Base-by-base conservation (phyloP, 2,113 vertebrate species). In the Xenopus tropicalis region DNA sequence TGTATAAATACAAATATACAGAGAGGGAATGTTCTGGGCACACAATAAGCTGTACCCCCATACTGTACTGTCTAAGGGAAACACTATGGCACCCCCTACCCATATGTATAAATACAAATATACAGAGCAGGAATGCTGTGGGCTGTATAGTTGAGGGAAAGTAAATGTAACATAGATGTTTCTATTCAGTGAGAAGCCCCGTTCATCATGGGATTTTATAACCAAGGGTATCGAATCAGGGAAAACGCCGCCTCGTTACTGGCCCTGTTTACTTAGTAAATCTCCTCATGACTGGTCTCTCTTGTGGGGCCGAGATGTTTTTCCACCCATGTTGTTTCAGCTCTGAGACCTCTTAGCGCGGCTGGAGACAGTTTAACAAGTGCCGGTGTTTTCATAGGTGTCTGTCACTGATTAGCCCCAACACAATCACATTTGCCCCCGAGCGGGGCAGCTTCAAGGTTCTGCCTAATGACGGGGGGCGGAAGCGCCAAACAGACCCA, bases 361-460 rank as follows among this genome's bases (percentile, higher is more conserved):
- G 63, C 64, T 67, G 64, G 51, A 74, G 72, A 74, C 64, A 29
- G 42, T 51, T n/a, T 66, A 56, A 29, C 64, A 74, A 48, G 22
- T 29, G 37, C 21, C 37, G 59, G 72, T 74, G 72, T 67, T 74
- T 74, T 56, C 61, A 56, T 74, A 74, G 72, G 64, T 74, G 72
- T 67, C 72, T 67, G 29, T 61, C 62, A 59, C 72, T 74, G 72
- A 74, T 74, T 74, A 74, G 29, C 4, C 17, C 54, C 46, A 42
- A 74, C 52, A 74, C 71, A 73, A 59, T 74, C 72, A 61, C 23
- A 48, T 78, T 61, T 74, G 3, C 25, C 25, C 25, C 6, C 3
- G 6, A 6, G n/a, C n/a, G n/a, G n/a, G n/a, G n/a, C n/a, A n/a
- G n/a, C n/a, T 6, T 29, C 25, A 29, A 29, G 25, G 25, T 29